Base-by-base conservation (phyloP, 2,888 invertebrate species). In the Gastrophysa polygoni region DNA sequence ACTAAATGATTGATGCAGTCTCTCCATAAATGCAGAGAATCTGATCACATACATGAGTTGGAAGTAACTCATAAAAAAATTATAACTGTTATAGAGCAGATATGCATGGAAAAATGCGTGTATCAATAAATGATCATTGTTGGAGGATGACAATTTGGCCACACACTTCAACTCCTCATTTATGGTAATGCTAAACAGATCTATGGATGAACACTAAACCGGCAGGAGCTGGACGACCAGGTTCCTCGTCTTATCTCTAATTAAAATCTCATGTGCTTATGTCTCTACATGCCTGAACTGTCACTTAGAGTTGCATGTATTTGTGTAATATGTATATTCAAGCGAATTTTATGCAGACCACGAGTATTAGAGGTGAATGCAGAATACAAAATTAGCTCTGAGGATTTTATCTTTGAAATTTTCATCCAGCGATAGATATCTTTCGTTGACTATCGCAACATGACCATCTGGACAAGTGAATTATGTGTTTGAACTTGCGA, bases 231-330 rank as follows among this genome's bases (percentile, higher is more conserved):
- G 49, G 62, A 68, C 66, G 64, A 66, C 66, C 61, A 70, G 66
- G 71, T 69, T 66, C 66, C 69, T 67, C 56, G 66, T 66, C 69
- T 77, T 75, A 78, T 78, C 78, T 73, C 71, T 77, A 77, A 77
- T 78, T 78, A 78, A 75, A 77, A 78, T 78, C 78, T 75, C 68
- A 59, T 72, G 73, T 72, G 75, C 75, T 74, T 75, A 75, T 73
- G 73, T 75, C 70, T 73, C 72, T 72, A 77, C 77, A 76, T 72
- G 75, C 74, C 70, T 72, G 70, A 70, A 72, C 71, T 77, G 76
- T 76, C 76, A 74, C 72, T 75, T 74, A 73, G 71, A 74, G 70
- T 75, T 72, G 73, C 75, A 69, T 73, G 69, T 73, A 72, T 74
- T 76, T 73, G 76, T 74, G 71, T 75, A 75, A 75, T 75, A 73